A percentile compares a stretch with the other conserved stretches of the same genome.
Conservation (phyloP, 2,113 vertebrate species). For the Chiloscyllium plagiosum region DNA sequence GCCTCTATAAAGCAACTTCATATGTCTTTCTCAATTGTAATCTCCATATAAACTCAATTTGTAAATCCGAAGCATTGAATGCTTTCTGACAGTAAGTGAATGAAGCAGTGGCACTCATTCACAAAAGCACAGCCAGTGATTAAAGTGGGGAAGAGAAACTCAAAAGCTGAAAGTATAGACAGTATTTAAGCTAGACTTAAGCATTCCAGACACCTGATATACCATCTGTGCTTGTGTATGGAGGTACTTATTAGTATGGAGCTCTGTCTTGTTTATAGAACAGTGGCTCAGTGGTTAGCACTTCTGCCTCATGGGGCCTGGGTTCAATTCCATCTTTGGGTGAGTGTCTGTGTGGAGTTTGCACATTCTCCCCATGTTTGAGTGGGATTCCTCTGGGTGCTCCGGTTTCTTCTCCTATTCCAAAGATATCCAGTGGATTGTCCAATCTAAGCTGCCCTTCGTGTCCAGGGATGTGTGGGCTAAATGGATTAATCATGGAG, state of each 20-base stretch:
- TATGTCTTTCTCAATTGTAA: not conserved
- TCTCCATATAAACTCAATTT: not conserved
- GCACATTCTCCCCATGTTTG: too few species aligned
- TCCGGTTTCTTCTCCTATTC: too few species aligned
- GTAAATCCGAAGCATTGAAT: not conserved
- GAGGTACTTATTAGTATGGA: not conserved
- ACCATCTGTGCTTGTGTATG: not conserved
- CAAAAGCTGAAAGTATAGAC: not conserved
- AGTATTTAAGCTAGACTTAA: not conserved
- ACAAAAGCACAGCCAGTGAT: not conserved
- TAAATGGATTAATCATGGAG: too few species aligned
- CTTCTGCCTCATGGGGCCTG: too few species aligned
- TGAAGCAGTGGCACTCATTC: not conserved
- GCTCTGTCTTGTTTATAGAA: not conserved
- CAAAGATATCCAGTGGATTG: too few species aligned
- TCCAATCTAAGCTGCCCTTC: too few species aligned
- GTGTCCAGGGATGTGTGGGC: too few species aligned
- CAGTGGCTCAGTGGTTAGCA: too few species aligned
- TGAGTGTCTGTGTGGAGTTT: too few species aligned
- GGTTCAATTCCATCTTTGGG: too few species aligned
- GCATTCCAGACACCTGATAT: not conserved
- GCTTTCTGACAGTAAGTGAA: not conserved
- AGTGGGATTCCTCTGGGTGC: too few species aligned
- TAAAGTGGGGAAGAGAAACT: not conserved
- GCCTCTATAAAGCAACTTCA: not conserved